Base-by-base conservation (phyloP, 2,888 invertebrate species). In the Cheilosia impressa region DNA sequence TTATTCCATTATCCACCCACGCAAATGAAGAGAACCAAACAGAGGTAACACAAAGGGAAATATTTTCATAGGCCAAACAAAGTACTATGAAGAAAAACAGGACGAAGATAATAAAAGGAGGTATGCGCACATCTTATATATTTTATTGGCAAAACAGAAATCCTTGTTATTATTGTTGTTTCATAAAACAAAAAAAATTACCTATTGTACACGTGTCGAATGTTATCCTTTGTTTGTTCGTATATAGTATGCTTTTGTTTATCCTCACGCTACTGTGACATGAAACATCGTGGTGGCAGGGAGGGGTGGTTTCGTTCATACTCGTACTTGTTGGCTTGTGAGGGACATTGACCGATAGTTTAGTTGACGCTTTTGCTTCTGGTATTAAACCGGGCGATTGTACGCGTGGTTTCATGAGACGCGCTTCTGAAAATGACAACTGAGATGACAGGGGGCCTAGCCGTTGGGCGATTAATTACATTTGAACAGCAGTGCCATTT, bases 181-280 rank as follows among this genome's bases (percentile, higher is more conserved):
- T 45, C 34, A 76, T 62, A 68, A 60, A 76, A 60, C 58, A 60
- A 68, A 68, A 60, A 38, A 31, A 31, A 9, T 1, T 31, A 31
- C 31, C 9, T 58, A 58, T 57, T 68, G 62, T 69, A 22, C 27
- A 62, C 38, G 38, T 38, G 13, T 38, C 38, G 38, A 10, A 38
- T 38, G 13, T 13, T 63, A 69, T 77, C 69, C 62, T 69, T 77
- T 77, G 60, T 76, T 76, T 68, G 68, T 55, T 31, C 60, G 53
- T 19, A 19, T 43, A 17, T 50, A 15, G 41, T 50, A 10, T 60
- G 53, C 34, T 77, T 62, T 62, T 63, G 62, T 77, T 69, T 69
- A 52, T 62, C 34, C 31, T 53, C 55, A 63, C 62, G 69, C 77
- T 62, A 69, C 68, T 66, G 43, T 53, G 6, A n/a, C 9, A 38